A percentile compares a stretch with the other conserved stretches of the same genome.
phyloP scores from a whole-genome alignment of 2,797 vertebrate species.

The Chiloscyllium punctatum region DNA sequence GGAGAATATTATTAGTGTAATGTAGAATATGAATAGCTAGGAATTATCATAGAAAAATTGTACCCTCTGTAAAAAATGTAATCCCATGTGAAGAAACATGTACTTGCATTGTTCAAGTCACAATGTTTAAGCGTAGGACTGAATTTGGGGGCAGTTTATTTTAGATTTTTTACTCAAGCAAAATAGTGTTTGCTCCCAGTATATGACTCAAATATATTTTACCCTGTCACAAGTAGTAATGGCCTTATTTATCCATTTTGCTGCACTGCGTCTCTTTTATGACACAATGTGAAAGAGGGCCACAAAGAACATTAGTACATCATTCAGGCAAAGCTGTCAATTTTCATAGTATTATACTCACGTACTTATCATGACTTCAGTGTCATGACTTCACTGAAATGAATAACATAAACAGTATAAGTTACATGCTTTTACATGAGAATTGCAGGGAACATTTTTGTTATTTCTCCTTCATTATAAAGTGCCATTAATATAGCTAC shows the following conservation, averaged over 20 bases:
- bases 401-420: not conserved
- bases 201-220: not conserved
- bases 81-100: not conserved
- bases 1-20: not conserved
- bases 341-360: not conserved
- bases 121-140: not conserved
- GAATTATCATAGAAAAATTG: not conserved
- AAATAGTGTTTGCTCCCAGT: not conserved
- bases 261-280: not conserved
- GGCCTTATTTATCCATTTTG: not conserved
- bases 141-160: not conserved
- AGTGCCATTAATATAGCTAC: not conserved
- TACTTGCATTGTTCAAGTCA: not conserved
- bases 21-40: not conserved
- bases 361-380: not conserved
- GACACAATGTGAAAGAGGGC: not conserved
- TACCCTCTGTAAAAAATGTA: not conserved
- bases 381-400: not conserved
- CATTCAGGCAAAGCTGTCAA: not conserved
- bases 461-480: not conserved
- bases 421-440: not conserved
- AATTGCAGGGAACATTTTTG: not conserved
- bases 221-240: not conserved
- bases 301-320: not conserved
- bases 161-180: not conserved